Evolutionary conservation across 1,140 invertebrate species (phyloP), one percentile per base, ranked within the genome.

Genomic region (Phocides pigmalion): DNA sequence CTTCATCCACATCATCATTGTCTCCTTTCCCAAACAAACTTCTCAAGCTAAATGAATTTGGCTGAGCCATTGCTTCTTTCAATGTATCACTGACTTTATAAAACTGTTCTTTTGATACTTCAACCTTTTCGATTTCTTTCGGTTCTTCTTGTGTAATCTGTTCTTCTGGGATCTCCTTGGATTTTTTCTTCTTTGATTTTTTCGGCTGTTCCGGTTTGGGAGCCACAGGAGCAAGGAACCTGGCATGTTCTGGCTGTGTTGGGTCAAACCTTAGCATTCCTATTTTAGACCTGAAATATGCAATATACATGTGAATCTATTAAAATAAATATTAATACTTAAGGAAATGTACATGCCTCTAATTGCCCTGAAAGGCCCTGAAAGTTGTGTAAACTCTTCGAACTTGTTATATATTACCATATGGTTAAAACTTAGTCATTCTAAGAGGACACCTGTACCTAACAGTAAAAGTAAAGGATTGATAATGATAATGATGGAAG

Each of bases 241-340:
- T 92, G n/a, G 86, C 74, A 88, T 95, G 94, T 39, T 93, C 89
- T 50, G 92, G 92, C 73, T 93, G 88, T 12, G 81, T 82, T 9
- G 94, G 94, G 81, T 95, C 94, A 86, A 93, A 95, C 56, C 94
- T 83, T 19, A 94, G 72, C 94, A 94, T 94, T 56, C 89, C 92
- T 35, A 88, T 41, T 72, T 87, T 90, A 16, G 81, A 20, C 67
- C 89, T 92, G 61, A 59, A 82, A 81, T 72, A 25, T 46, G 53
- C 11, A 61, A 53, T 1, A 64, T 64, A 49, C 39, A 51, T 11
- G 28, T 44, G n/a, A n/a, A n/a, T n/a, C n/a, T n/a, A n/a, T n/a
- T n/a, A n/a, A n/a, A n/a, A n/a, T n/a, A n/a, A n/a, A n/a, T n/a
- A n/a, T n/a, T n/a, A n/a, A n/a, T n/a, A n/a, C n/a, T n/a, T n/a